Conservation (phyloP, 2,888 invertebrate species). For the Polydrusus tereticollis region DNA sequence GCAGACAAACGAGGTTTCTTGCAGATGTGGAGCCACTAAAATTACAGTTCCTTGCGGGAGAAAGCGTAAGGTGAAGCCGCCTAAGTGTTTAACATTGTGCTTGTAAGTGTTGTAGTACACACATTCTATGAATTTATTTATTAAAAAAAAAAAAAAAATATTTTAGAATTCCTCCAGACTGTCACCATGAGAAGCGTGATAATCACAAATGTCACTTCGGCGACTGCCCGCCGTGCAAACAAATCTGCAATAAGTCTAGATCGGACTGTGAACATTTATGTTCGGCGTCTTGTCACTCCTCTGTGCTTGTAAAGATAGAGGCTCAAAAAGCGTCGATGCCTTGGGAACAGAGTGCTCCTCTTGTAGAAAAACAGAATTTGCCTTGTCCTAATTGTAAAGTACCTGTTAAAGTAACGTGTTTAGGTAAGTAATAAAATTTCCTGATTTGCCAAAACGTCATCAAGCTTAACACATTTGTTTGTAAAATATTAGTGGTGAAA, state of each 20-base stretch:
- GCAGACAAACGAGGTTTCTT: slow-evolving; percentile 78
- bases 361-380: slow-evolving; percentile 69
- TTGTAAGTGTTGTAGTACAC: too few relatives aligned
- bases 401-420: slow-evolving; percentile 78
- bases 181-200: slow-evolving; percentile 83
- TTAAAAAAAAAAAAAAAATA: too few relatives aligned
- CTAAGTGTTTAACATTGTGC: slow-evolving; percentile 82
- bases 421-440: slow-evolving; percentile 63
- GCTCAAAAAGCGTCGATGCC: slow-evolving; percentile 73
- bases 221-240: slow-evolving; percentile 85
- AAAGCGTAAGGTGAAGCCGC: slow-evolving; percentile 81
- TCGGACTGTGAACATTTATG: slow-evolving; percentile 79
- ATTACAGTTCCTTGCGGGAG: slow-evolving; percentile 89
- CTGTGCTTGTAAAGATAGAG: slow-evolving; percentile 75
- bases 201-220: slow-evolving; percentile 87
- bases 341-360: slow-evolving; percentile 71
- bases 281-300: slow-evolving; percentile 80
- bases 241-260: slow-evolving; percentile 76
- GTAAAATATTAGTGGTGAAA: too few relatives aligned
- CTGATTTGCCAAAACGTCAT: not conserved
- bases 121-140: too few relatives aligned
- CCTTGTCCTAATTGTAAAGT: slow-evolving; percentile 82
- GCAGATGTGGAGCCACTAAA: slow-evolving; percentile 85
- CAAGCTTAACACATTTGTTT: too few relatives aligned
- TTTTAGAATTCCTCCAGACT: slow-evolving; percentile 78